Base-by-base conservation (phyloP, 1,140 invertebrate genomes). In the Drosophila punjabiensis region DNA sequence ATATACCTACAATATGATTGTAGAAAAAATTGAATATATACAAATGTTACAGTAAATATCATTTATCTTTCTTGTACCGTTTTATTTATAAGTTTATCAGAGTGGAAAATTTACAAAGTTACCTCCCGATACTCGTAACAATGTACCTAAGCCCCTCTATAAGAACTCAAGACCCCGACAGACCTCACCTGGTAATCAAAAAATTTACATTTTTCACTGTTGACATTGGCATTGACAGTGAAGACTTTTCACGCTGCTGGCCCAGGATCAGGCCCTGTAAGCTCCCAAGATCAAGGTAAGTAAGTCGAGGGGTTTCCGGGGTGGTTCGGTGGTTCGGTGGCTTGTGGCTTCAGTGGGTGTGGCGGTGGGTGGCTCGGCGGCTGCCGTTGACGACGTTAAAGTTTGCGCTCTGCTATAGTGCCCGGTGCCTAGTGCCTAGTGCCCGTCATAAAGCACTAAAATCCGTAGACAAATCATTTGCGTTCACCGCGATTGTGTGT, bases 401-500 rank as follows among this genome's bases (percentile, higher is more conserved):
- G 84, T 83, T 80, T 81, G 77, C 62, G 70, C 76, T 73, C 60
- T 41, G 47, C 47, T 14, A 53, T 53, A 53, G 52, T 53, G 11
- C 52, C 52, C n/a, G 30, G 52, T 53, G 52, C 52, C 50, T 32
- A 77, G 39, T 41, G 39, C 39, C 37, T 14, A 79, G 76, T 71
- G 67, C 77, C 59, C 63, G 52, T 89, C 85, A 70, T 90, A 89
- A 89, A 89, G 86, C 85, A 85, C 82, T 85, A 90, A 75, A 89
- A 79, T 82, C 86, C 85, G 67, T 69, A 79, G 86, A 89, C 85
- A 89, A 89, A 89, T 73, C 79, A 84, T 89, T 87, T 84, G 67
- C 70, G 71, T 62, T 75, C 63, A 61, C 32, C 32, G 62, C 39
- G 37, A 60, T 53, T 56, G 53, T 69, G 53, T 75, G 64, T 63